Evolutionary conservation across 2,113 vertebrate genomes (phyloP).

Genomic region (Xiphias gladius): DNA sequence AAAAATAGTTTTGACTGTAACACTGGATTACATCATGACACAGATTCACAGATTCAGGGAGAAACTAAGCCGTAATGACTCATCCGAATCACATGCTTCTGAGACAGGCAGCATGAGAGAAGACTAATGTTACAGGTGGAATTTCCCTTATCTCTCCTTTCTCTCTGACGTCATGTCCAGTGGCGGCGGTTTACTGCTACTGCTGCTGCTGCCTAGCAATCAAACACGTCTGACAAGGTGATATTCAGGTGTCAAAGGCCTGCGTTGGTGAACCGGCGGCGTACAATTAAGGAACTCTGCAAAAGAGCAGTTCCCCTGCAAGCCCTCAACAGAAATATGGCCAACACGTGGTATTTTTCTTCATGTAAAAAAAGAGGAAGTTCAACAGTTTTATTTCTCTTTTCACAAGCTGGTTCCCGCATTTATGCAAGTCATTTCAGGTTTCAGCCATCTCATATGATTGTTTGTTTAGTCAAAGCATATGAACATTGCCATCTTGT

Average conservation of each 20-base stretch:
- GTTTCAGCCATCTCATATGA: constrained; percentile 56
- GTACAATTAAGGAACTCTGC: constrained; percentile 65
- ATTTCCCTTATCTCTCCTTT: constrained; percentile 78
- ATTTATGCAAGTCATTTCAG: constrained; percentile 65
- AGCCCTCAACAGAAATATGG: constrained; percentile 38
- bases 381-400: constrained; percentile 76
- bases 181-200: constrained; percentile 18
- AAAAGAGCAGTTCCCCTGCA: constrained; percentile 66
- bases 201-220: constrained; percentile 35
- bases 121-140: constrained; percentile 80
- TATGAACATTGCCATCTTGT: constrained; percentile 85
- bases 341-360: constrained; percentile 9
- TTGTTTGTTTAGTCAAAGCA: constrained; percentile 65
- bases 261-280: constrained; percentile 30
- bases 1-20: constrained; percentile 57
- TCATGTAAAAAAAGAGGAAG: constrained; percentile 62
- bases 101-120: constrained; percentile 49
- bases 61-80: constrained; percentile 47
- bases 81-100: constrained; percentile 68
- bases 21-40: constrained; percentile 53
- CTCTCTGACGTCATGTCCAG: constrained; percentile 71
- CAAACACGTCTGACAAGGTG: constrained; percentile 64
- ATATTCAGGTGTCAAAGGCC: constrained; percentile 67
- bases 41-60: constrained; percentile 36
- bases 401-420: constrained; percentile 67